These are phyloP conservation scores for Sylvia borin DNA, from an alignment of 2,797 vertebrate genomes.

Conservation along the genomic window DNA sequence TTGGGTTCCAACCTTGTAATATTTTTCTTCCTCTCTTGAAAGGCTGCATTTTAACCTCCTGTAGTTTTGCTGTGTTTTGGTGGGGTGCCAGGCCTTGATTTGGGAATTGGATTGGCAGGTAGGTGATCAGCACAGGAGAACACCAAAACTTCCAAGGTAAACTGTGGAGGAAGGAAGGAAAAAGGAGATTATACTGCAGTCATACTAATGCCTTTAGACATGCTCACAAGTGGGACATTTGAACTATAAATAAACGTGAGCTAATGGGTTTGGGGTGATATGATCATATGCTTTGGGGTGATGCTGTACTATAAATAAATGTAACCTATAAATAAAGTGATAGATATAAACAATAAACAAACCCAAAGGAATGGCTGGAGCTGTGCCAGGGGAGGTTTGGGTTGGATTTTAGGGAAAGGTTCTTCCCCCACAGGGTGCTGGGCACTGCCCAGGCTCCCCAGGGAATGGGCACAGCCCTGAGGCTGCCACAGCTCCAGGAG, in stretches of 20 bases:
- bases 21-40: not conserved
- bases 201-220: not conserved
- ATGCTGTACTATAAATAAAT: not conserved
- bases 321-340: not conserved
- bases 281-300: not conserved
- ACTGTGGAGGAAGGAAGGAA: not conserved
- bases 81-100: not conserved
- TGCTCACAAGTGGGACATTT: not conserved
- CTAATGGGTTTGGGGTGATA: not conserved
- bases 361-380: not conserved
- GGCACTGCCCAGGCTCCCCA: not conserved
- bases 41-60: not conserved
- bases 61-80: not conserved
- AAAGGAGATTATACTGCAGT: not conserved
- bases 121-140: not conserved
- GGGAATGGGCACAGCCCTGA: not conserved
- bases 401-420: not conserved
- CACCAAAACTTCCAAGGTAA: not conserved
- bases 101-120: not conserved
- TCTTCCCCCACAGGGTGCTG: not conserved
- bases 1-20: not conserved
- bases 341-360: not conserved
- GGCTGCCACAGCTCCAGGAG: not conserved
- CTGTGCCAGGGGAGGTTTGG: not conserved
- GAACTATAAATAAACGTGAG: not conserved